Base-by-base conservation (phyloP, 2,113 vertebrate species). In the Alosa alosa region DNA sequence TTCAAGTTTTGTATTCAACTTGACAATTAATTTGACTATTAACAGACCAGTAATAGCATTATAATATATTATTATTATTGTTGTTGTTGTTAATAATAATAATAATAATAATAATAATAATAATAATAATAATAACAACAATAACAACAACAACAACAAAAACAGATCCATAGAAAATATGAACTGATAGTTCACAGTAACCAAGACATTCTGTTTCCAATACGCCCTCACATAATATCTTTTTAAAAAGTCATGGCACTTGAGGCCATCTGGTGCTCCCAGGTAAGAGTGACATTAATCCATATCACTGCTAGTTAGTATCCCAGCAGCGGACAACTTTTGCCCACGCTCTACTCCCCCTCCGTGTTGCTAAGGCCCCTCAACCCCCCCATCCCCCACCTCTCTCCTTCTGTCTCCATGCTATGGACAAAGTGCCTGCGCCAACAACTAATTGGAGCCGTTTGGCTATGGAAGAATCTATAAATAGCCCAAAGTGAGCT, bases 221-320 rank as follows among this genome's bases (percentile, higher is more conserved):
- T 60, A 22, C 0, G 18, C 18, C 20, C 20, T 60, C 55, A 60
- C 18, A 6, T 7, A 83, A 83, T 55, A 50, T 50, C 25, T 52
- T 83, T 36, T 52, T 25, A 15, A 18, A 39, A 47, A 49, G 55
- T 72, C 25, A 72, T 83, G 81, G 68, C 13, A 86, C 36, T 15
- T 83, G 15, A 45, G 75, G 31, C 72, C 82, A 86, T 46, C 57
- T 52, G 6, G 85, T 57, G 81, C 55, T 60, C 55, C 20, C 20
- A 60, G 18, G 18, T 60, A 83, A 83, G 81, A 52, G 83, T 86
- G 52, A 41, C 44, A 44, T 52, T 44, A 83, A 86, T 83, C 85
- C 13, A 86, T 86, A 75, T 52, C 81, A 75, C 60, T 10, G 20
- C 81, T 83, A 46, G 2, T 83, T 44, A 50, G 82, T 75, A 86